These are phyloP conservation scores for Bombycilla garrulus DNA, from an alignment of 2,113 vertebrate genomes.

Conservation along the genomic window DNA sequence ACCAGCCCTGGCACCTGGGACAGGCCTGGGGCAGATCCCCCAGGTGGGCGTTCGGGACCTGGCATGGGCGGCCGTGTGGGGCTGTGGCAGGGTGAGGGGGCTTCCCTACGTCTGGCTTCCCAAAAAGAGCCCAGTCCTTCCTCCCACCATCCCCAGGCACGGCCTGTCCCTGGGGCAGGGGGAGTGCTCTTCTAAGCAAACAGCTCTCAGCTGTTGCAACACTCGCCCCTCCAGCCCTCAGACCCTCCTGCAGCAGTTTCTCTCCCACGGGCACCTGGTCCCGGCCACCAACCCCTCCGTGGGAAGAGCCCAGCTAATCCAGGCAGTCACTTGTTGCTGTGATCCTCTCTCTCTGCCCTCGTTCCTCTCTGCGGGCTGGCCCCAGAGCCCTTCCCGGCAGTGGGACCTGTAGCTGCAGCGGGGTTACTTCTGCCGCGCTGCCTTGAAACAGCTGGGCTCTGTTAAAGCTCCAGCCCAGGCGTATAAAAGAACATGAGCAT, in stretches of 20 bases:
- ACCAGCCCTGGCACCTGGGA: background rate
- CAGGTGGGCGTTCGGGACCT: rapidly evolving
- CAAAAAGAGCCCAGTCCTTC: background rate
- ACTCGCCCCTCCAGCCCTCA: background rate
- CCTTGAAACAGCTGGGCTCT: background rate
- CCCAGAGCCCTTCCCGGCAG: background rate
- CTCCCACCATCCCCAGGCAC: background rate
- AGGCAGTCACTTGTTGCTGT: background rate
- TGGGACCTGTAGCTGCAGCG: background rate
- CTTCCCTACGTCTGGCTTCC: background rate
- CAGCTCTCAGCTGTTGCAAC: background rate
- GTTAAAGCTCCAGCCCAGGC: background rate
- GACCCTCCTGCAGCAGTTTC: background rate
- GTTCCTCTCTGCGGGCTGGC: background rate
- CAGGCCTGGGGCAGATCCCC: background rate
- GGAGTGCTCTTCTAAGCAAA: background rate
- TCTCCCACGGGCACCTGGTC: background rate
- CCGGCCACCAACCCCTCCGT: background rate
- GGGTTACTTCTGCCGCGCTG: background rate
- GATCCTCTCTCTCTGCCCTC: background rate
- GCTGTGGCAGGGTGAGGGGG: background rate
- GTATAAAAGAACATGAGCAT: conserved; percentile 42
- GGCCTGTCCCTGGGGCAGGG: background rate
- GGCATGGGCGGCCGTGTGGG: background rate
- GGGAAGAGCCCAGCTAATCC: background rate